Base-by-base conservation (phyloP, 2,888 invertebrate genomes). In the Nomada hirtipes region DNA sequence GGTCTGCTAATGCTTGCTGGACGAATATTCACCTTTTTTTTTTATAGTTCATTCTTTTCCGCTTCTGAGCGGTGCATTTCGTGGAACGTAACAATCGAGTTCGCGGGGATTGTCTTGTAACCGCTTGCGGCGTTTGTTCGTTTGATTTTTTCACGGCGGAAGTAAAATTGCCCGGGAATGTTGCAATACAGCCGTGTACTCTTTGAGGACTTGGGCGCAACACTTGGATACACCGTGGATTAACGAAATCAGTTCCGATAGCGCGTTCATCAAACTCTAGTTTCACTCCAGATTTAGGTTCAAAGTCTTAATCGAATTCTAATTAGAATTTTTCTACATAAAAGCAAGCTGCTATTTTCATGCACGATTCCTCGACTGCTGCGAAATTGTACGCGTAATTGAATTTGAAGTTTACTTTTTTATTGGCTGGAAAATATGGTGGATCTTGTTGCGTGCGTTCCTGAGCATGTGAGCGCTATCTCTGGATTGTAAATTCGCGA, bases 401-500 rank as follows among this genome's bases (percentile, higher is more conserved):
- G 36, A 36, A 36, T 36, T 36, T 7, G 36, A 36, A 7, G 36
- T 36, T 36, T 7, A 29, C 4, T 29, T 29, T 7, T 7, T 29
- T 29, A 29, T 44, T 59, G 13, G 11, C 67, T 20, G 36, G 59
- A 59, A 67, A 67, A 67, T 57, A 29, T 18, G 52, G 0, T 36
- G 52, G 20, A 36, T 53, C 20, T 15, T 67, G 53, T 55, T 55
- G 55, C 68, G 42, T 18, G 52, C 23, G 15, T 20, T 15, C 26
- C 20, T 23, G 18, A 9, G 20, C 26, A 4, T 9, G 7, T 4
- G 36, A 36, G 13, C 44, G 74, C 42, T 73, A 80, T 77, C 60
- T 64, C 52, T 11, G 13, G 77, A 81, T 84, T 75, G 77, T 69
- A 75, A 84, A 84, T 75, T 80, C 60, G 65, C 73, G 53, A 59